These are phyloP conservation scores for Orientallactaga bullata DNA, from an alignment of 2,113 vertebrate genomes.

Conservation along the genomic window DNA sequence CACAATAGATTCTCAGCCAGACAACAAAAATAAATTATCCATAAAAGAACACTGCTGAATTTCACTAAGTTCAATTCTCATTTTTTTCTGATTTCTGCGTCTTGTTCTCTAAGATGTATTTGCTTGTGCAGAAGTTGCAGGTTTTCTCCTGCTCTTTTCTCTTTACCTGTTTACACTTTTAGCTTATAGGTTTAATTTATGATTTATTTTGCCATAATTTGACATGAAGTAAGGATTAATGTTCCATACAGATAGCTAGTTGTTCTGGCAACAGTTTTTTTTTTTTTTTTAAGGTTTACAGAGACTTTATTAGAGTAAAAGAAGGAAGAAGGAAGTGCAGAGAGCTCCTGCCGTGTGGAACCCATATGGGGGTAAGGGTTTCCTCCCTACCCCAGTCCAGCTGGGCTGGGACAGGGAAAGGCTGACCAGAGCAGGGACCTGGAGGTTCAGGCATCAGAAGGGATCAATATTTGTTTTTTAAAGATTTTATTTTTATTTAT, in stretches of 20 bases:
- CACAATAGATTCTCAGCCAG: slow-evolving; percentile 59
- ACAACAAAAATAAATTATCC: neutral
- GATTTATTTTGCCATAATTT: slow-evolving; percentile 29
- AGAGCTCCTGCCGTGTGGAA: too few species aligned
- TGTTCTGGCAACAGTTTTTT: neutral
- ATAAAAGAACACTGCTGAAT: neutral
- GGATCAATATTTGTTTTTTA: too few species aligned
- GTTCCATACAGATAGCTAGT: neutral
- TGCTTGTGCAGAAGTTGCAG: neutral
- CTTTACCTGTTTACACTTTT: slow-evolving; percentile 1
- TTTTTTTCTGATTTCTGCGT: neutral
- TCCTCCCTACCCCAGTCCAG: too few species aligned
- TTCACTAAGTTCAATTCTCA: neutral
- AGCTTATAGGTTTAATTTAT: neutral
- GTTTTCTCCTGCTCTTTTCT: slow-evolving; percentile 3
- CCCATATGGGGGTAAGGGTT: too few species aligned
- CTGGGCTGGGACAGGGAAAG: too few species aligned
- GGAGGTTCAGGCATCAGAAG: too few species aligned
- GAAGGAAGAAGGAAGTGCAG: too few species aligned
- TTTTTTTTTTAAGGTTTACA: too few species aligned
- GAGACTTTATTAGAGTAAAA: too few species aligned
- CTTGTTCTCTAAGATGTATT: neutral
- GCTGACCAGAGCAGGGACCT: too few species aligned
- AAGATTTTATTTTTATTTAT: neutral
- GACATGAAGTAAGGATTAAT: neutral